Percentiles rank a stretch among this genome's conserved stretches.
These are phyloP conservation scores for Malaclemys terrapin DNA, from an alignment of 2,113 vertebrate species.

Conservation along the genomic window DNA sequence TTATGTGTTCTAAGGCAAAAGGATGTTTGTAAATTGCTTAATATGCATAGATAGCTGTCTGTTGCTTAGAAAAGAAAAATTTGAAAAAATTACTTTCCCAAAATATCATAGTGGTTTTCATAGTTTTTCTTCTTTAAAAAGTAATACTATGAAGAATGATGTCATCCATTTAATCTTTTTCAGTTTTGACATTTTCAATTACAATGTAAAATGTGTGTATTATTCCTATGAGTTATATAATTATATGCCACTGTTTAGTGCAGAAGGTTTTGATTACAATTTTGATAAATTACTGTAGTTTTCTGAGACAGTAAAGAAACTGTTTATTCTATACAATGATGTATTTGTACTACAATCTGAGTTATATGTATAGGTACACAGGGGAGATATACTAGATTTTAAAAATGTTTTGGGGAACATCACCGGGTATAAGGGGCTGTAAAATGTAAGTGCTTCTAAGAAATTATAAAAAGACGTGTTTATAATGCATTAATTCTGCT, in stretches of 20 bases:
- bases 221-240: not conserved
- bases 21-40: not conserved
- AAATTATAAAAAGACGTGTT: not conserved
- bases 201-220: not conserved
- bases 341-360: not conserved
- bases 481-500: not conserved
- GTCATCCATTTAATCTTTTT: not conserved
- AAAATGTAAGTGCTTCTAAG: not conserved
- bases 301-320: not conserved
- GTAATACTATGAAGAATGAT: not conserved
- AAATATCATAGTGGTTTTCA: not conserved
- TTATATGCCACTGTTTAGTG: not conserved
- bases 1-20: not conserved
- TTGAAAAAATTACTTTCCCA: not conserved
- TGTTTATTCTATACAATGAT: not conserved
- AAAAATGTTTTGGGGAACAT: not conserved
- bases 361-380: not conserved
- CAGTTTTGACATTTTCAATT: not conserved
- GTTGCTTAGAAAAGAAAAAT: not conserved
- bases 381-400: not conserved
- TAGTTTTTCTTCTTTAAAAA: not conserved
- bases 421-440: not conserved
- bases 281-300: not conserved
- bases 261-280: not conserved
- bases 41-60: too few relatives aligned